Conservation (phyloP, 2,113 vertebrate species). For the human region GRCh38 chr7:53270501-53271000, state of each 20-base stretch:
- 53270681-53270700: not conserved
- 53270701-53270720: not conserved
- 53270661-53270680: not conserved
- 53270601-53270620: not conserved
- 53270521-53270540: not conserved
- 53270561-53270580: not conserved
- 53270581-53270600: not conserved
- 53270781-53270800: accelerated
- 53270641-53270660: not conserved
- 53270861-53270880: not conserved
- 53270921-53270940: not conserved
- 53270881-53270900: not conserved
- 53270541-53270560: not conserved
- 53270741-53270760: not conserved
- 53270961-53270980: not conserved
- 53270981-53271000: not conserved
- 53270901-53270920: not conserved
- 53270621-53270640: not conserved
- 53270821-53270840: accelerated
- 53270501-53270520: not conserved
- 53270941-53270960: not conserved
- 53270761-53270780: not conserved
- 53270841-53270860: accelerated
- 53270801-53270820: accelerated
- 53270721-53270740: not conserved